Evolutionary conservation across 2,888 invertebrate genomes (phyloP).

Genomic region (Rutpela maculata): DNA sequence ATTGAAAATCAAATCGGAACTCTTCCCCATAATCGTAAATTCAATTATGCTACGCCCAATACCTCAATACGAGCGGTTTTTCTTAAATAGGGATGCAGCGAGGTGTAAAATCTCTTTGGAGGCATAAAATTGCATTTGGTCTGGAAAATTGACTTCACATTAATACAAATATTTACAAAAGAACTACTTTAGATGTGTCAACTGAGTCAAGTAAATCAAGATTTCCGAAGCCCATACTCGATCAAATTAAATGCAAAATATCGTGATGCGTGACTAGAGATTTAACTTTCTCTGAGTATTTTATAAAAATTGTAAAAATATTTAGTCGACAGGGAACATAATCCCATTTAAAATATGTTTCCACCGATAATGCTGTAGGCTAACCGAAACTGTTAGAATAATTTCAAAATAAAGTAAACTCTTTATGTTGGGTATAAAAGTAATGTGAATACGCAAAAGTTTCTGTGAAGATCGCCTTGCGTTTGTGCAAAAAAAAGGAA

Average conservation of each 20-base stretch:
- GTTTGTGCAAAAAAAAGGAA: too few species aligned
- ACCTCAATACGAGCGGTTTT: constrained; percentile 5
- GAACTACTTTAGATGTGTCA: constrained; percentile 3
- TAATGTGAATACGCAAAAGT: too few species aligned
- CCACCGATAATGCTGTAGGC: not conserved
- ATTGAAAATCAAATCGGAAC: constrained; percentile 3
- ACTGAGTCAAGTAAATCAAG: not conserved
- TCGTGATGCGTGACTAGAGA: too few species aligned
- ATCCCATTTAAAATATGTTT: not conserved
- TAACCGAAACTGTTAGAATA: too few species aligned
- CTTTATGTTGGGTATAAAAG: too few species aligned
- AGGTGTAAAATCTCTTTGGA: constrained; percentile 40
- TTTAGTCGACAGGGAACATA: not conserved
- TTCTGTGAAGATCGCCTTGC: too few species aligned
- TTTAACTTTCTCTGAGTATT: not conserved
- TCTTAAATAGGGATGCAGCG: constrained; percentile 23
- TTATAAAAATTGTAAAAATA: not conserved
- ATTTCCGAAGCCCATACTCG: not conserved
- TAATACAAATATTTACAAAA: constrained; percentile 38
- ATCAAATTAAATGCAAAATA: not conserved
- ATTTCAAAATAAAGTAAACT: too few species aligned
- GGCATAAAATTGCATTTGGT: constrained; percentile 40
- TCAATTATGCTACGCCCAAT: constrained; percentile 17
- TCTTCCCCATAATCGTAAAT: constrained; percentile 32
- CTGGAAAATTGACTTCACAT: constrained; percentile 48